phyloP scores from a whole-genome alignment of 2,113 vertebrate species.

The Xenotilapia flavipinnis region DNA sequence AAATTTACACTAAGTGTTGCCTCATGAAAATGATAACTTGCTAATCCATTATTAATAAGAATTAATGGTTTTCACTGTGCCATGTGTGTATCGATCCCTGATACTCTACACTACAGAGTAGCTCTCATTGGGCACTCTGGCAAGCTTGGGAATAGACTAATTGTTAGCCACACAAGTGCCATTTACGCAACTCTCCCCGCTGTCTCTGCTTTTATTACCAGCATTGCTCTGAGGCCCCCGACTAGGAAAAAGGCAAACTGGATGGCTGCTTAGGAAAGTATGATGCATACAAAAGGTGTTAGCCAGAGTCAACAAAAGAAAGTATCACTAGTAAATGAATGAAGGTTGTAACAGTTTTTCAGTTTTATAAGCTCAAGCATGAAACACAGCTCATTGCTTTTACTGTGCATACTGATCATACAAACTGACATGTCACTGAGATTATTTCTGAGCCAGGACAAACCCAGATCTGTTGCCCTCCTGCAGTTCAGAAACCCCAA shows the following conservation, averaged over 20 bases:
- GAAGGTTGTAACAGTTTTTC: background rate
- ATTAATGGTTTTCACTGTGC: slow-evolving; percentile 68
- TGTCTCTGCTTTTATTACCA: slow-evolving; percentile 45
- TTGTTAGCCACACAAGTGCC: slow-evolving; percentile 56
- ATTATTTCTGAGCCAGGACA: background rate
- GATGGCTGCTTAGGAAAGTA: background rate
- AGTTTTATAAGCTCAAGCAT: background rate
- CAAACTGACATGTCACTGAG: background rate
- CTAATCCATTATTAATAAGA: slow-evolving; percentile 77
- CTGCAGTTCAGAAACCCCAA: slow-evolving; percentile 1
- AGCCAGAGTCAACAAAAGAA: background rate
- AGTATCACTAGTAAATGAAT: background rate
- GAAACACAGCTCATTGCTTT: background rate
- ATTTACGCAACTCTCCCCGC: slow-evolving; percentile 45
- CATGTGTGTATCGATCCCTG: slow-evolving; percentile 61
- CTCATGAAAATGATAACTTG: slow-evolving; percentile 70
- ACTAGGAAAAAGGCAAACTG: background rate
- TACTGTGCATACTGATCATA: background rate
- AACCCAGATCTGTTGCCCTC: background rate
- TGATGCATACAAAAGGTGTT: background rate
- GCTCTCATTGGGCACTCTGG: slow-evolving; percentile 47
- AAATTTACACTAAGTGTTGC: slow-evolving; percentile 67
- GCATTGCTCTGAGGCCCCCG: background rate
- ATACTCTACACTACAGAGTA: slow-evolving; percentile 55
- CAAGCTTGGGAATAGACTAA: slow-evolving; percentile 53